A percentile compares a stretch with the other conserved stretches of the same genome.
Evolutionary conservation across 1,140 invertebrate species (phyloP).

Genomic region (Danaus melanippus): DNA sequence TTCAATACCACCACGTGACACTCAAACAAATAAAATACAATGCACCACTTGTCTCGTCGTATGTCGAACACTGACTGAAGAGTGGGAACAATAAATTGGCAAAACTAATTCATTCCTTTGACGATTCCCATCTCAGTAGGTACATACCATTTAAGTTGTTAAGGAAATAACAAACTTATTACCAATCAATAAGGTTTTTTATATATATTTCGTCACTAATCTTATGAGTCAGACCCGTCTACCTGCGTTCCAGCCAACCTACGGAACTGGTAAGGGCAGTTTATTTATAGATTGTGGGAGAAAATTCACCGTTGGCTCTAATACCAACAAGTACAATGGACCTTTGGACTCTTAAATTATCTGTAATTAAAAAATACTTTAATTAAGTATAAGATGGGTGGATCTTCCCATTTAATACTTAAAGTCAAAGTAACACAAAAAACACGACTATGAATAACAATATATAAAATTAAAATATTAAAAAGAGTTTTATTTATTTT

Average conservation of each 20-base stretch:
- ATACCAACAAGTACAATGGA: conserved; percentile 8
- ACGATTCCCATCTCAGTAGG: conserved; percentile 9
- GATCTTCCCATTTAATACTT: too few species aligned
- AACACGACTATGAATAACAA: too few species aligned
- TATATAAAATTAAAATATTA: too few species aligned
- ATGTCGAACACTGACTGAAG: conserved; percentile 36
- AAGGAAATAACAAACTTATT: conserved; percentile 19
- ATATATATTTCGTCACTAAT: conserved; percentile 1
- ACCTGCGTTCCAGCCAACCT: conserved; percentile 30
- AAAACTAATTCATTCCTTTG: conserved; percentile 32
- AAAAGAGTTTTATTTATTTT: too few species aligned
- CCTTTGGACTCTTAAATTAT: too few species aligned
- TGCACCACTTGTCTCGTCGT: conserved; percentile 26
- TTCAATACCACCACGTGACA: conserved; percentile 19
- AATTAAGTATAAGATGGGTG: too few species aligned
- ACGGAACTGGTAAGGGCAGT: conserved; percentile 24
- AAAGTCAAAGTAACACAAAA: too few species aligned
- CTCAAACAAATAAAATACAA: conserved; percentile 22
- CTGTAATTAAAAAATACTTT: too few species aligned
- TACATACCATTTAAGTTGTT: conserved; percentile 12
- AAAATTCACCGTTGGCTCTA: conserved; percentile 23
- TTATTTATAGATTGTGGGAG: conserved; percentile 31
- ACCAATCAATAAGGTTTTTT: conserved; percentile 2
- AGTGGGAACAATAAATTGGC: conserved; percentile 37
- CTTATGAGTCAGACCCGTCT: conserved; percentile 23